These are phyloP conservation scores for Phrixothrix hirtus DNA, from an alignment of 2,888 invertebrate genomes.

Conservation along the genomic window DNA sequence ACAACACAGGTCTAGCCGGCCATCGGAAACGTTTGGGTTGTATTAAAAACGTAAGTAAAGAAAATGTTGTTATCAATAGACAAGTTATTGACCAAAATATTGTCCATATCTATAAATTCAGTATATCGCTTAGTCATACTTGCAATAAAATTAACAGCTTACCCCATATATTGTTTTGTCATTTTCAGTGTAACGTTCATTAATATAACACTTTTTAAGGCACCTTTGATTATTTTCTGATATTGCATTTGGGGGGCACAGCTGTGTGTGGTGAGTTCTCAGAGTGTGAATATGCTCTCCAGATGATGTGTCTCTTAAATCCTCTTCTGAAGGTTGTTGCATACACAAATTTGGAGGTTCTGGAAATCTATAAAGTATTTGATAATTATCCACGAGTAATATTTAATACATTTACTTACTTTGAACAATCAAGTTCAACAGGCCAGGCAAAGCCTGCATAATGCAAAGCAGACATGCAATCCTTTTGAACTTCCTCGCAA, in stretches of 20 bases:
- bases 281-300: conserved; percentile 22
- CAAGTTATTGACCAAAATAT: conserved; percentile 77
- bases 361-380: conserved; percentile 64
- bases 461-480: conserved; percentile 72
- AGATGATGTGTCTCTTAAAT: conserved; percentile 15
- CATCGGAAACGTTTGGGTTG: conserved; percentile 89
- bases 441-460: conserved; percentile 70
- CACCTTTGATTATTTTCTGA: conserved; percentile 38
- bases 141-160: conserved; percentile 12
- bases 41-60: conserved; percentile 83
- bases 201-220: conserved; percentile 37
- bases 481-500: conserved; percentile 75
- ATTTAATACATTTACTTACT: conserved; percentile 33
- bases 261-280: conserved; percentile 20
- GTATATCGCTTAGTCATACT: background rate
- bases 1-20: conserved; percentile 90
- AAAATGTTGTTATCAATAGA: conserved; percentile 80
- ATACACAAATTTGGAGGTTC: conserved; percentile 77
- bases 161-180: conserved; percentile 48
- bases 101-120: conserved; percentile 64
- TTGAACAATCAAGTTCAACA: conserved; percentile 72
- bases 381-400: background rate
- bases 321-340: conserved; percentile 59
- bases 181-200: conserved; percentile 36
- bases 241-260: conserved; percentile 42